Evolutionary conservation across 2,113 vertebrate genomes (phyloP), one percentile per base, ranked within the genome.

Genomic region (Eira barbara): DNA sequence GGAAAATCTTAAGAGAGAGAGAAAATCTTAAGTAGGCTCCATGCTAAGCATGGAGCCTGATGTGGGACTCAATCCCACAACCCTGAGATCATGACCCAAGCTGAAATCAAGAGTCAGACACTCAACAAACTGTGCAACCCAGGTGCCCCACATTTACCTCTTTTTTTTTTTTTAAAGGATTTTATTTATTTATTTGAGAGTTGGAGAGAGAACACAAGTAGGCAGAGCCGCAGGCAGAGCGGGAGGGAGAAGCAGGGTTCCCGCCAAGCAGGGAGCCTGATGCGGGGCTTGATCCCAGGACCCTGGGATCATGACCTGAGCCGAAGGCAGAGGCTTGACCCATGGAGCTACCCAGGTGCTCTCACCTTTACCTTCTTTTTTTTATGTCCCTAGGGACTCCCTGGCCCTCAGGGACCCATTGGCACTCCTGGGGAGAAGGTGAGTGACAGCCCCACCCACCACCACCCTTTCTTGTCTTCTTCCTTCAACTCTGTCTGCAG

Each of bases 391-490:
- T 96, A 99, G 99, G 99, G 99, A 63, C 98, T 99, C 78, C 98
- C 99, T 0, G 99, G 99, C 79, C 98, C 99, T 67, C 99, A 99
- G 98, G 99, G 99, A 81, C 98, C 98, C 31, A 99, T 99, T 0
- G 99, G 99, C 86, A 82, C 98, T 96, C 99, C 99, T 4, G 99
- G 99, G 94, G 99, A 99, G 95, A 99, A 99, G 99, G 99, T 99
- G 98, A 98, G 99, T 89, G 39, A 7, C 42, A 63, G 4, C 2
- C 13, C 42, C 4, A 15, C 6, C 13, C 36, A 0, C 21, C 1
- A 0, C 4, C 1, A 7, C 27, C 9, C 13, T 47, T 17, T 36
- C 87, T 1, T 0, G 7, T 69, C 88, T 52, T 52, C 29, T 49
- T 57, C 73, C 42, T 89, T 36, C 31, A 52, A 45, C 55, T 65